phyloP scores from a whole-genome alignment of 2,797 vertebrate genomes.

The Enteromius argenteus region DNA sequence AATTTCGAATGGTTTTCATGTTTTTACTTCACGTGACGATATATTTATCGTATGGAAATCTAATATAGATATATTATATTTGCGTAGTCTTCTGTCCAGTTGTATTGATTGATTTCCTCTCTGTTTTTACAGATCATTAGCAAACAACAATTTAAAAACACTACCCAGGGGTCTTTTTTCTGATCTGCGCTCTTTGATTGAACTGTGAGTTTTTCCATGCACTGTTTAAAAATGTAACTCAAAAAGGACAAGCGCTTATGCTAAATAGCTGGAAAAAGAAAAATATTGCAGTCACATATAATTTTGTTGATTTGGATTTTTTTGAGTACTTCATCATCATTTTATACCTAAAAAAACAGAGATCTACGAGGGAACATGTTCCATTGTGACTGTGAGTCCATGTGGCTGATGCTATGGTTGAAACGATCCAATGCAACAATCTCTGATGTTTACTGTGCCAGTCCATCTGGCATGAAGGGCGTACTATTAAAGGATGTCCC shows the following conservation, averaged over 20 bases:
- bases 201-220: conserved; percentile 88
- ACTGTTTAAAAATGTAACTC: neutral
- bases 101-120: neutral
- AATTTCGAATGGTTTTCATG: neutral
- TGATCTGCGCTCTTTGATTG: conserved; percentile 94
- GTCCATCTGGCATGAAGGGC: conserved; percentile 91
- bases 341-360: conserved; percentile 69
- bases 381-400: conserved; percentile 95
- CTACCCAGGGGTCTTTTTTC: conserved; percentile 92
- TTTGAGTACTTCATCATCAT: neutral
- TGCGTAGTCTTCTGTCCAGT: neutral
- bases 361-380: conserved; percentile 96
- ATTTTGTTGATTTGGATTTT: neutral
- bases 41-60: neutral
- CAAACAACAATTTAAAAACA: conserved; percentile 92
- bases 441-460: conserved; percentile 91
- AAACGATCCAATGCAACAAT: conserved; percentile 97
- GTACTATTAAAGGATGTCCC: conserved; percentile 91
- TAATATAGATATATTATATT: neutral
- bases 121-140: conserved; percentile 84
- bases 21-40: neutral
- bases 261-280: neutral
- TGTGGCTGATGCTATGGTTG: conserved; percentile 97
- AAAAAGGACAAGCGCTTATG: neutral
- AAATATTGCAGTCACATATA: neutral